Percentiles rank a stretch among this genome's conserved stretches.
Evolutionary conservation across 2,797 vertebrate species (phyloP).

Genomic region (Trichosurus vulpecula): DNA sequence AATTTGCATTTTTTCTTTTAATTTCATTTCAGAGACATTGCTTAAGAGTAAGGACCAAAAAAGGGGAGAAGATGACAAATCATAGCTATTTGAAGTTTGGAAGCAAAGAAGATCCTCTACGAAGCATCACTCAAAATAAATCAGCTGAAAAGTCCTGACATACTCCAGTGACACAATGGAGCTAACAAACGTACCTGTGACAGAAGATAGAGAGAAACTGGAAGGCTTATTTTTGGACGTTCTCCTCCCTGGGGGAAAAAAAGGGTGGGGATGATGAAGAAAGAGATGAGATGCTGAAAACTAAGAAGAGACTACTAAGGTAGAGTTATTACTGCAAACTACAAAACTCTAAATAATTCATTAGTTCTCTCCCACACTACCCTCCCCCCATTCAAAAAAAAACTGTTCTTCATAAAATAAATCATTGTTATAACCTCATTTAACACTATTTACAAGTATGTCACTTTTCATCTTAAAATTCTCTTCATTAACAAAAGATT

Average conservation of each 20-base stretch:
- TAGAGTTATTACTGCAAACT: constrained; percentile 13
- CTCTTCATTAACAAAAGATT: background rate
- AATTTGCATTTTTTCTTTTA: background rate
- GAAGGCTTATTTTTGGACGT: constrained; percentile 94
- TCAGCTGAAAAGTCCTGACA: background rate
- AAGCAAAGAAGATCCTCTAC: background rate
- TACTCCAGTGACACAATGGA: background rate
- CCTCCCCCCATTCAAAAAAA: background rate
- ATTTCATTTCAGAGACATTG: constrained; percentile 10
- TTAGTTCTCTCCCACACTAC: background rate
- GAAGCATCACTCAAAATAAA: background rate
- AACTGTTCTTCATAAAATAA: constrained; percentile 8
- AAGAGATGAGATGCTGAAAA: constrained; percentile 19
- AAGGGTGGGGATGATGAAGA: background rate
- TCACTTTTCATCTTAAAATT: background rate
- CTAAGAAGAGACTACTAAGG: background rate
- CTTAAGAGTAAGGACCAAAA: background rate
- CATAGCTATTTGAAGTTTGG: background rate
- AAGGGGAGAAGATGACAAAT: background rate
- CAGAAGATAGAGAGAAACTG: constrained; percentile 96
- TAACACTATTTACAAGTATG: background rate
- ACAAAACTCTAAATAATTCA: background rate
- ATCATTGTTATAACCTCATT: background rate
- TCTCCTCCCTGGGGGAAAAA: constrained; percentile 88
- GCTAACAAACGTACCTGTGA: constrained; percentile 90